phyloP scores from a whole-genome alignment of 2,888 invertebrate species.

The Scaptomyza flava region DNA sequence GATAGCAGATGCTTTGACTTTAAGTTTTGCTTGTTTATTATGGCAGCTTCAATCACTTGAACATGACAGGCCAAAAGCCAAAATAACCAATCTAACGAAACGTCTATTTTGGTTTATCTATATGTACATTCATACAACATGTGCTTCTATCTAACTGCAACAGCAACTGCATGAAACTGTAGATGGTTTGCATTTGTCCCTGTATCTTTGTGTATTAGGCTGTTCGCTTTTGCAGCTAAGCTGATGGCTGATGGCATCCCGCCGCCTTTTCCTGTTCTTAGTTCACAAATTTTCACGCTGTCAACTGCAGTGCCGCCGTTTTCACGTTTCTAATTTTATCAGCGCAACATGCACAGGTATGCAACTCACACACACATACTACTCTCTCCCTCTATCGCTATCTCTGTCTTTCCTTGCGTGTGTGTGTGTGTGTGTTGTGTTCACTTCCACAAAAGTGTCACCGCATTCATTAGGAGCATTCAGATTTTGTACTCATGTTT shows the following conservation, averaged over 20 bases:
- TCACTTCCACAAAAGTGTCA: conserved; percentile 76
- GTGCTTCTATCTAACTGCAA: neutral
- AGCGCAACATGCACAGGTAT: conserved; percentile 66
- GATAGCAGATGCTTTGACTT: conserved; percentile 3
- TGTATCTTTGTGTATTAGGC: conserved; percentile 39
- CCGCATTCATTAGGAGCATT: conserved; percentile 72
- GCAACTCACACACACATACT: conserved; percentile 31
- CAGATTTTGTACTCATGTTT: conserved; percentile 55
- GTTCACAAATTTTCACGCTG: conserved; percentile 78
- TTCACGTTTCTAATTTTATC: conserved; percentile 74
- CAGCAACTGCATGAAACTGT: conserved; percentile 17
- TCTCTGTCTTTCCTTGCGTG: neutral
- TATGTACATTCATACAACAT: neutral
- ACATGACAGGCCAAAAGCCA: conserved; percentile 53
- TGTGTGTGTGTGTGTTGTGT: conserved; percentile 21
- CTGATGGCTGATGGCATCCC: conserved; percentile 63
- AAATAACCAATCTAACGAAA: conserved; percentile 42
- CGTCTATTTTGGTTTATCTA: conserved; percentile 46
- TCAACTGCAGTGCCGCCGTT: conserved; percentile 71
- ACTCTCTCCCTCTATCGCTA: neutral
- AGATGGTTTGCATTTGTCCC: conserved; percentile 19
- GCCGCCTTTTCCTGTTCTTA: conserved; percentile 73
- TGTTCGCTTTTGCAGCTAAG: conserved; percentile 37
- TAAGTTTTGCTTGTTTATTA: conserved; percentile 41
- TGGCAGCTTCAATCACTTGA: conserved; percentile 61